Conservation (phyloP, 2,797 vertebrate species). For the Scyliorhinus canicula region DNA sequence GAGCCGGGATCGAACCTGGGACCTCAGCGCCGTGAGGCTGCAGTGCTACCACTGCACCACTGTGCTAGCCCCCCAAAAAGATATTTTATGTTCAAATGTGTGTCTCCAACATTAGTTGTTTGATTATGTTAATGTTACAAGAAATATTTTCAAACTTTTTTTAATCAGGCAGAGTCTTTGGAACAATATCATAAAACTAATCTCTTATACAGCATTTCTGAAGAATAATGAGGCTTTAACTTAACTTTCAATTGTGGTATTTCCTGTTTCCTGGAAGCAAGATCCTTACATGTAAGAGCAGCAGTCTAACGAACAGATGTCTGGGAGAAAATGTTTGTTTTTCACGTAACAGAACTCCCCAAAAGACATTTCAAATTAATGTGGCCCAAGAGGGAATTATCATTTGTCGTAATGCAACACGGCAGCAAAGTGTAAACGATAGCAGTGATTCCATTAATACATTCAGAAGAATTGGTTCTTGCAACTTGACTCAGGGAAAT, state of each 20-base stretch:
- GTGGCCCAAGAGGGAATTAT: not conserved
- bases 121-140: not conserved
- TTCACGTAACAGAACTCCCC: not conserved
- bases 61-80: too few species aligned
- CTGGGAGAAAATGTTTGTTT: not conserved
- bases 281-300: not conserved
- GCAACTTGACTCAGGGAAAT: not conserved
- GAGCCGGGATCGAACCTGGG: too few species aligned
- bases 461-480: not conserved
- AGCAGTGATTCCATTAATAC: not conserved
- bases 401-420: not conserved
- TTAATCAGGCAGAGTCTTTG: not conserved
- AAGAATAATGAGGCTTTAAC: slow-evolving; percentile 16
- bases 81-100: not conserved
- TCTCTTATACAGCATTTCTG: not conserved
- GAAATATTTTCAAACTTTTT: not conserved
- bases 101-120: not conserved
- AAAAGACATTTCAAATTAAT: not conserved
- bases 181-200: not conserved
- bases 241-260: not conserved
- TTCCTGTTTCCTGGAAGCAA: not conserved
- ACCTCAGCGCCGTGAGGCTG: too few species aligned
- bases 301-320: not conserved
- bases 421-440: not conserved
- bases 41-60: too few species aligned